These are phyloP conservation scores for Zeus faber DNA, from an alignment of 2,113 vertebrate species.

Conservation along the genomic window DNA sequence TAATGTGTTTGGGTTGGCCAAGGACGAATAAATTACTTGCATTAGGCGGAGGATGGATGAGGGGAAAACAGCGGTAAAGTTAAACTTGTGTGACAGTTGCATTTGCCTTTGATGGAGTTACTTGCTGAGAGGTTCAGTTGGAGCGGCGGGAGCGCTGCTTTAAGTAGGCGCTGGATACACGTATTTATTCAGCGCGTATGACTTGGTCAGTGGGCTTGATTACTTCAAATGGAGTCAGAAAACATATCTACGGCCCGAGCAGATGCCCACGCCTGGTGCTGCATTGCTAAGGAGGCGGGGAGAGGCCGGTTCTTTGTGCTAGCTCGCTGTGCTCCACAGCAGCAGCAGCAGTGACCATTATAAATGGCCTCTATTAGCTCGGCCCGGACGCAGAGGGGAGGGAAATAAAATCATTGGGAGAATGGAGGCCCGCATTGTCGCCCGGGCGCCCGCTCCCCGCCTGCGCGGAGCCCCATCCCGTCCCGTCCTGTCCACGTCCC, in stretches of 20 bases:
- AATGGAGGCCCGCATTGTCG: slow-evolving; percentile 58
- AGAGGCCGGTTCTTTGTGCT: slow-evolving; percentile 52
- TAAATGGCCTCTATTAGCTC: slow-evolving; percentile 77
- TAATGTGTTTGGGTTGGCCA: slow-evolving; percentile 38
- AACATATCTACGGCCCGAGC: slow-evolving; percentile 42
- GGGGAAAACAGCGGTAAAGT: too few species aligned
- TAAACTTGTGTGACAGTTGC: slow-evolving; percentile 24
- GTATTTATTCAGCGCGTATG: too few species aligned
- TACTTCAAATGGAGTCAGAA: too few species aligned
- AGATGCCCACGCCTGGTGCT: slow-evolving; percentile 51
- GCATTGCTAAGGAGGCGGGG: slow-evolving; percentile 43
- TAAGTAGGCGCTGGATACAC: too few species aligned
- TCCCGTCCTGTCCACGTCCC: too few species aligned
- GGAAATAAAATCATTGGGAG: slow-evolving; percentile 75
- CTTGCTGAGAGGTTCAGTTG: slow-evolving; percentile 17
- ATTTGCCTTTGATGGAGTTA: slow-evolving; percentile 20
- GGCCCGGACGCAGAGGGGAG: slow-evolving; percentile 64
- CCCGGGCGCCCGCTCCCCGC: slow-evolving; percentile 49
- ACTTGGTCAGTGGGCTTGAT: too few species aligned
- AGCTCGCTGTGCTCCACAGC: slow-evolving; percentile 16
- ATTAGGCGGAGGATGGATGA: slow-evolving; percentile 37
- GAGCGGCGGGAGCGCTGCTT: slow-evolving; percentile 13
- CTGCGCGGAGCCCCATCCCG: too few species aligned
- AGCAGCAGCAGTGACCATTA: slow-evolving; percentile 69
- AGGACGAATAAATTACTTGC: slow-evolving; percentile 40